phyloP scores from a whole-genome alignment of 2,113 vertebrate species.

The Eidolon helvum region DNA sequence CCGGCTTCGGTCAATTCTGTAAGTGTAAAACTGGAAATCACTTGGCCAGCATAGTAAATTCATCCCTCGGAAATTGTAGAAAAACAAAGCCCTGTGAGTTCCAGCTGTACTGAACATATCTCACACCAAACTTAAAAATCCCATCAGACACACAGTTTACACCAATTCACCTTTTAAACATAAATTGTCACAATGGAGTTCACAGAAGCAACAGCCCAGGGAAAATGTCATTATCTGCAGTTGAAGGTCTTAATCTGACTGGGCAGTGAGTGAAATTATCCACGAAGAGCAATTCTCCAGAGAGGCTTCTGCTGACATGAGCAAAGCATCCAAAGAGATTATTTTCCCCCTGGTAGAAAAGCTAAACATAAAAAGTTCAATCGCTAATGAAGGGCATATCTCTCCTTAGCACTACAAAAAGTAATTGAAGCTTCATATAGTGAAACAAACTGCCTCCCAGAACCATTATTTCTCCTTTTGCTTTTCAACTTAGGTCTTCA shows the following conservation, averaged over 20 bases:
- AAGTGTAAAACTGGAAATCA: not conserved
- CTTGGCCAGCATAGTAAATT: not conserved
- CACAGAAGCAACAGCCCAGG: conserved; percentile 41
- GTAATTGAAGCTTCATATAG: not conserved
- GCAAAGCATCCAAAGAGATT: not conserved
- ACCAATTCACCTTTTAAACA: conserved; percentile 40
- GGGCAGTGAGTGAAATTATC: conserved; percentile 46
- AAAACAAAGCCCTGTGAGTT: not conserved
- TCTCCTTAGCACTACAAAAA: not conserved
- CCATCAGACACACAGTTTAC: conserved; percentile 38
- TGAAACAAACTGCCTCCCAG: not conserved
- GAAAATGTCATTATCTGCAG: conserved; percentile 16
- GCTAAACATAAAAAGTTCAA: not conserved
- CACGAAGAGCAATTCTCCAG: conserved; percentile 30
- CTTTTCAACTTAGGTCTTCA: conserved; percentile 34
- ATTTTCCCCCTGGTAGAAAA: not conserved
- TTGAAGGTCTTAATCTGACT: conserved; percentile 41
- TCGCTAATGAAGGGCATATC: not conserved
- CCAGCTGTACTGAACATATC: not conserved
- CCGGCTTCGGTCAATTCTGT: not conserved
- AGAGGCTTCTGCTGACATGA: not conserved
- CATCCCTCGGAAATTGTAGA: not conserved
- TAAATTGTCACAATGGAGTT: conserved; percentile 61
- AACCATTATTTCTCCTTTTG: not conserved
- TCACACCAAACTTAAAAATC: conserved; percentile 35